Percentiles rank a stretch among this genome's conserved stretches.
These are phyloP conservation scores for Nesometra sesokonis DNA, from an alignment of 35 echinoderm and acorn worm species.

Conservation along the genomic window DNA sequence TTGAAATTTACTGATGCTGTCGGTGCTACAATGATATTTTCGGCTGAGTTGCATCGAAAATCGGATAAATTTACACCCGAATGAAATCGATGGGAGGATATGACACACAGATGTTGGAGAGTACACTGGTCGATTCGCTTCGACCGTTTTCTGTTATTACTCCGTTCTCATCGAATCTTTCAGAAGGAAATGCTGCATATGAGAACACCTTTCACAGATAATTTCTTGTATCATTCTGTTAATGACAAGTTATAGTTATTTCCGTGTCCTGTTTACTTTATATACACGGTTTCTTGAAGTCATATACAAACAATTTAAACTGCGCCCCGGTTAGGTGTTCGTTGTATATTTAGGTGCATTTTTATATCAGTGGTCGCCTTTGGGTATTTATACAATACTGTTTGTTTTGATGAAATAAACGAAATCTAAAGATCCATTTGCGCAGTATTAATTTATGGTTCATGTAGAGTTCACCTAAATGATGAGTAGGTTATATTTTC, in stretches of 20 bases:
- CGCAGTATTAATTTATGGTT: neutral
- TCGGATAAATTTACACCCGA: neutral
- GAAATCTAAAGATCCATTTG: neutral
- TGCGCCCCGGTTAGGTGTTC: neutral
- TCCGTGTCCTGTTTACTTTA: neutral
- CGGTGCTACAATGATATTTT: neutral
- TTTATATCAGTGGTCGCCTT: neutral
- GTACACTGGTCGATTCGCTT: neutral
- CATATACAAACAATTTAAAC: neutral
- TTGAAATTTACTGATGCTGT: neutral
- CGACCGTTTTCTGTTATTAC: neutral
- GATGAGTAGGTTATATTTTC: too few species aligned
- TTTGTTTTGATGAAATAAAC: neutral
- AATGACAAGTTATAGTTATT: neutral
- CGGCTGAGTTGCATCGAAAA: neutral
- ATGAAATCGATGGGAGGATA: neutral
- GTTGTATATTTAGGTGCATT: neutral
- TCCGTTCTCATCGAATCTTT: neutral
- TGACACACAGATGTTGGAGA: neutral
- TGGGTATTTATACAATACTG: neutral
- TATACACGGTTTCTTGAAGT: neutral
- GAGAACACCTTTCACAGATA: neutral
- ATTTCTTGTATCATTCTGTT: neutral
- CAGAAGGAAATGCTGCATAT: neutral
- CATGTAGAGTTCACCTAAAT: neutral